Evolutionary conservation across 2,888 invertebrate genomes (phyloP), one percentile per base, ranked within the genome.

Genomic region (Hyalella azteca): DNA sequence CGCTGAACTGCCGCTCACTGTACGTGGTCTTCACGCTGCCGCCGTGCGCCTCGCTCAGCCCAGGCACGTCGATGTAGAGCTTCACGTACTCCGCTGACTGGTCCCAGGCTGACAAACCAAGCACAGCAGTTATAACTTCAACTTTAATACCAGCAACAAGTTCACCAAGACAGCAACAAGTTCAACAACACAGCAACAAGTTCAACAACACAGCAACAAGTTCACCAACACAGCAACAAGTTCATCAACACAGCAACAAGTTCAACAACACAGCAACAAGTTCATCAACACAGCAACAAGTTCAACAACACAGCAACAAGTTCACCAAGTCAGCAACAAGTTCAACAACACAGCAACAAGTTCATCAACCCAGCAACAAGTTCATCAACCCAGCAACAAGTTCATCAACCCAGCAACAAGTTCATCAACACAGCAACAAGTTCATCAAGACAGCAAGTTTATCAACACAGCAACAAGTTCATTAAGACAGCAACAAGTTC

Each of bases 1-100:
- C 36, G 36, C 66, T 66, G 39, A 66, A 32, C 7, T 66, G 66
- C 13, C 66, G 66, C n/a, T 66, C 66, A 19, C 36, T 66, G 36
- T 15, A 19, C 15, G 66, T 66, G 39, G 36, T 32, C 36, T 66
- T 66, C 36, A 66, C 29, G 5, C 36, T 66, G 39, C 66, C 4
- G 9, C 3, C 0, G 39, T 66, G 29, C 32, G 11, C 5, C 36
- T 36, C 66, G 19, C 36, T 29, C 36, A 66, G 36, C 4, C 36
- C 36, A 19, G 66, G 36, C 11, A 66, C 1, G 36, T 66, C 36
- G 13, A 66, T 36, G 66, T 66, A 66, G 4, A 66, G 22, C 36
- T 66, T 66, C 11, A 29, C 66, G 29, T 15, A 66, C 36, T 32
- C 66, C 7, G 32, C 66, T 19, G 66, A 66, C 66, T 66, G 29